phyloP scores from a whole-genome alignment of 1,140 invertebrate genomes.

The Zaprionus tsacasi region DNA sequence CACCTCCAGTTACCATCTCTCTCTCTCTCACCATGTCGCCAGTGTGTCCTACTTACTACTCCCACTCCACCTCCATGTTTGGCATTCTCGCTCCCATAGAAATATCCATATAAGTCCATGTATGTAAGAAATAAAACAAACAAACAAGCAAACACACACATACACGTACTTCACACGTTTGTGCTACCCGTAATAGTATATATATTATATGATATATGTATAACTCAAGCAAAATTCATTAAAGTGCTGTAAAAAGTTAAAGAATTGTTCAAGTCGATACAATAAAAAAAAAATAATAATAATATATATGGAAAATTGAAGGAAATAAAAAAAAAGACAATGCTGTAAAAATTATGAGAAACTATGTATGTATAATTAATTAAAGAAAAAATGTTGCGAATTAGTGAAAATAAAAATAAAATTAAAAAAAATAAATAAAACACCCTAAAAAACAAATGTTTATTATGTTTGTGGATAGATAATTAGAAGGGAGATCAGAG shows the following conservation, averaged over 20 bases:
- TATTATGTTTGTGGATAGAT: no score
- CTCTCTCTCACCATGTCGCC: constrained; percentile 2
- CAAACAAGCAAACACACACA: background rate
- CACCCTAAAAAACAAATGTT: no score
- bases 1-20: background rate
- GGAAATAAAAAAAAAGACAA: constrained; percentile 38
- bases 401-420: constrained; percentile 76
- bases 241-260: constrained; percentile 76
- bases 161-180: background rate
- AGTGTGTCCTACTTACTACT: constrained; percentile 3
- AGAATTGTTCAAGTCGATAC: constrained; percentile 69
- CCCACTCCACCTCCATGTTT: constrained; percentile 9
- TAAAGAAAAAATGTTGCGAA: constrained; percentile 73
- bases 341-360: constrained; percentile 75
- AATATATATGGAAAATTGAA: constrained; percentile 2
- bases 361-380: constrained; percentile 79
- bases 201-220: constrained; percentile 18
- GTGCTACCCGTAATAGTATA: constrained; percentile 35
- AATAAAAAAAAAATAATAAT: constrained; percentile 33
- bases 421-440: constrained; percentile 38
- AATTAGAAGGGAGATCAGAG: background rate
- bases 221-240: constrained; percentile 59
- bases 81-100: constrained; percentile 15
- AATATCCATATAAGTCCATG: constrained; percentile 21
- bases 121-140: constrained; percentile 26